These are phyloP conservation scores for Gymnobelideus leadbeateri DNA, from an alignment of 2,113 vertebrate species.

Conservation along the genomic window DNA sequence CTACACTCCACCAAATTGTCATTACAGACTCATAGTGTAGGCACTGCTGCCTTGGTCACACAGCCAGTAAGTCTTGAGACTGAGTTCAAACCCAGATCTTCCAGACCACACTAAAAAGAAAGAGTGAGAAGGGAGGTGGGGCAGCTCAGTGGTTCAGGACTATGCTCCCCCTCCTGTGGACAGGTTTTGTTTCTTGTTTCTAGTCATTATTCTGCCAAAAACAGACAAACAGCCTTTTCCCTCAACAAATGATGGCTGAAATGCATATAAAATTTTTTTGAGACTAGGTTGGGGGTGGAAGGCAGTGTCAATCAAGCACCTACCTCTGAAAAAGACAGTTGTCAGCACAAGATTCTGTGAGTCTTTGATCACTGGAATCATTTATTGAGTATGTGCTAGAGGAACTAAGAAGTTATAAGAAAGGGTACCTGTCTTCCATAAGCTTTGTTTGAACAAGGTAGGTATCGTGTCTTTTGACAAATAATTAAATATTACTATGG, in stretches of 20 bases:
- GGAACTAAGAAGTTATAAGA: background rate
- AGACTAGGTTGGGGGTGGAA: background rate
- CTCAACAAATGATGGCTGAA: background rate
- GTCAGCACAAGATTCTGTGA: background rate
- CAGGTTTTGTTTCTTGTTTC: background rate
- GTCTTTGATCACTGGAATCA: background rate
- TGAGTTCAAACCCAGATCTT: background rate
- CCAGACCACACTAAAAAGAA: background rate
- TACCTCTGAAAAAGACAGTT: background rate
- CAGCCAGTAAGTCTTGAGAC: background rate
- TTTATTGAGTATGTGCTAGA: background rate
- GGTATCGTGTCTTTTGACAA: background rate
- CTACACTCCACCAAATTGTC: background rate
- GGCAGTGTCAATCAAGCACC: background rate
- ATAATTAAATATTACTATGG: background rate
- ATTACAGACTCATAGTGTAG: background rate
- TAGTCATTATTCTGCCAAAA: background rate
- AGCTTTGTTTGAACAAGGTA: background rate
- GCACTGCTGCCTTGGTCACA: accelerated
- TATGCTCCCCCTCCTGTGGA: background rate
- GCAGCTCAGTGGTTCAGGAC: background rate
- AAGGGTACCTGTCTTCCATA: background rate
- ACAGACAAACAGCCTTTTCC: background rate
- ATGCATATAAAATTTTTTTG: background rate
- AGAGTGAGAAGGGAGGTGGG: background rate